A percentile compares a stretch with the other conserved stretches of the same genome.
Evolutionary conservation across 2,113 vertebrate species (phyloP).

Genomic region (Eublepharis macularius): DNA sequence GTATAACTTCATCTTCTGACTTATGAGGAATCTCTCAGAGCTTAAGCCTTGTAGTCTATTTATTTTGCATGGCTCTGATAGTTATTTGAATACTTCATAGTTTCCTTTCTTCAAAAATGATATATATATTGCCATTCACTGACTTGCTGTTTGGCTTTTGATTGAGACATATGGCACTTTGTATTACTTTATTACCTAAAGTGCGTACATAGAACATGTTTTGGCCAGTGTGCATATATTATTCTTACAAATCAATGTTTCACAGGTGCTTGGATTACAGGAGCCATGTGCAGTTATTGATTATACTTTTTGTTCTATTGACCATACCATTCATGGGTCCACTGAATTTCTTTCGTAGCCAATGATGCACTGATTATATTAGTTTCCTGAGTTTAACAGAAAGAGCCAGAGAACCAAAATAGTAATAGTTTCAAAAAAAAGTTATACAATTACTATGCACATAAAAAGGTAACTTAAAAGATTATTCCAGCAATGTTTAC

Average conservation of each 20-base stretch:
- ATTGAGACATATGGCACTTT: slow-evolving; percentile 39
- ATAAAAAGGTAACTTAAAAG: background rate
- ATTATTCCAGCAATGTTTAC: background rate
- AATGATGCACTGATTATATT: background rate
- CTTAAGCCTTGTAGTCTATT: background rate
- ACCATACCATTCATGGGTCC: background rate
- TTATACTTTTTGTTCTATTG: slow-evolving; percentile 50
- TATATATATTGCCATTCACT: background rate
- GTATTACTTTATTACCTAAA: slow-evolving; percentile 52
- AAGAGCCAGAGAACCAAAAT: background rate
- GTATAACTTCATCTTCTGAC: background rate
- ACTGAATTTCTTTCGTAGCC: slow-evolving; percentile 14
- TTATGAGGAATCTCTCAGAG: background rate
- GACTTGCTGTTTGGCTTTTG: slow-evolving; percentile 53
- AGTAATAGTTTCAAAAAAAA: background rate
- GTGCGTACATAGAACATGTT: slow-evolving; percentile 17
- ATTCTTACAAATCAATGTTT: slow-evolving; percentile 49
- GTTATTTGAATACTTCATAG: slow-evolving; percentile 31
- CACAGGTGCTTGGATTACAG: slow-evolving; percentile 37
- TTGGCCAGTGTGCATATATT: slow-evolving; percentile 39
- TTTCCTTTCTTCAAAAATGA: slow-evolving; percentile 14
- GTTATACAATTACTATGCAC: background rate
- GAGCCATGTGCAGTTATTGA: slow-evolving; percentile 48
- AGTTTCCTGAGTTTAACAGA: background rate
- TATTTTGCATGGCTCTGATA: background rate